These are phyloP conservation scores for Poeciliopsis prolifica DNA, from an alignment of 2,113 vertebrate genomes.

Conservation along the genomic window DNA sequence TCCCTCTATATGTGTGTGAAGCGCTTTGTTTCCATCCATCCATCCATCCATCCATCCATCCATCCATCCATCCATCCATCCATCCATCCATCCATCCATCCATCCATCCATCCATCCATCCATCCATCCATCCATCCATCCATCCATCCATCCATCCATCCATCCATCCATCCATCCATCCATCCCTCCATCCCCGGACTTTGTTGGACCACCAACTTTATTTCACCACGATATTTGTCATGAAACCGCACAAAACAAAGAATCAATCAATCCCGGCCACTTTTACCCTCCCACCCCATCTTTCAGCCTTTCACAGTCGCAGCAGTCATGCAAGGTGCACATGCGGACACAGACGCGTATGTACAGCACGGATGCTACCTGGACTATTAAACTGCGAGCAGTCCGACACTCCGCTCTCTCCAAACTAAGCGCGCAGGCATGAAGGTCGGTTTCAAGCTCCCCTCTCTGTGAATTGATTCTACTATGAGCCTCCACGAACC, in stretches of 20 bases:
- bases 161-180: too few species aligned
- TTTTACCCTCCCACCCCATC: background rate
- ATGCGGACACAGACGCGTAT: slow-evolving; percentile 65
- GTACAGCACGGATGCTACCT: slow-evolving; percentile 80
- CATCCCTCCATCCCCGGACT: slow-evolving; percentile 19
- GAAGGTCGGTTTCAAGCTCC: slow-evolving; percentile 85
- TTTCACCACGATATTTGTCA: slow-evolving; percentile 58
- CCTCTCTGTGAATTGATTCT: slow-evolving; percentile 88
- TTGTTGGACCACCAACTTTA: slow-evolving; percentile 58
- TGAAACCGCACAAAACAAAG: slow-evolving; percentile 54
- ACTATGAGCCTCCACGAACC: slow-evolving; percentile 82
- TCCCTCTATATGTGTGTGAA: background rate
- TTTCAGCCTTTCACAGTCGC: slow-evolving; percentile 33
- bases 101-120: too few species aligned
- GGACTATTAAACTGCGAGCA: slow-evolving; percentile 82
- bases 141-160: too few species aligned
- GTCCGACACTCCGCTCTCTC: slow-evolving; percentile 80
- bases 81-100: too few species aligned
- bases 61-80: too few species aligned
- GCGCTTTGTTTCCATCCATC: slow-evolving; percentile 20
- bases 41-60: background rate
- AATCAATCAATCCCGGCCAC: slow-evolving; percentile 57
- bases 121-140: too few species aligned
- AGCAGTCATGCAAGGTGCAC: slow-evolving; percentile 64
- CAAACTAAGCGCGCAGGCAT: slow-evolving; percentile 76